Base-by-base conservation (phyloP, 2,113 vertebrate genomes). In the Urocynchramus pylzowi region DNA sequence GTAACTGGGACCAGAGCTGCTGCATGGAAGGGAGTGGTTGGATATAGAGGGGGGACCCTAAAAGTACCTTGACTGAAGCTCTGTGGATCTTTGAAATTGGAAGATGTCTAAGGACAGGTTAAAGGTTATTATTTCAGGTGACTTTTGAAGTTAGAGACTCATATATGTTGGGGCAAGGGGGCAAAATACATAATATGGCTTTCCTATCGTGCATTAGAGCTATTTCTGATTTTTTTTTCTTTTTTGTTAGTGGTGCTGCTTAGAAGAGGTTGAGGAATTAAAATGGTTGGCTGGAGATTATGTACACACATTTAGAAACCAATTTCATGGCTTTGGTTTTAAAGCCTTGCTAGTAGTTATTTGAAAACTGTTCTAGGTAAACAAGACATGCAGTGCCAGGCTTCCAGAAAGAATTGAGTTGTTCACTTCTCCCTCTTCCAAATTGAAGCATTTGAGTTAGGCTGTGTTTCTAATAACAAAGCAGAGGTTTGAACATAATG, bases 381-480 rank as follows among this genome's bases (percentile, higher is more conserved):
- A 88, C 76, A 88, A 60, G 76, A 6, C 33, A 4, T 5, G 6
- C 57, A 57, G 63, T 50, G 39, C 54, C 75, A 73, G 56, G 33
- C 54, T 74, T 91, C 39, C 74, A 63, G 74, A 65, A 68, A 42
- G 50, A 75, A 64, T 7, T 41, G 52, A 37, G 53, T 42, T 92
- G 77, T 84, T 95, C 31, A 12, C 26, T 96, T 97, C 47, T 95
- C n/a, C 75, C 50, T 60, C 33, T 95, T 94, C 47, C 88, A 84
- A 93, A 77, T 6, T 2, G 85, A 84, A 93, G 90, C 45, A 21
- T 92, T 96, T 13, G 45, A 61, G 35, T 79, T 54, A 71, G 87
- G 63, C 33, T 67, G 52, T 84, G 16, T 81, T 96, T 96, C 84
- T 73, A 95, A 78, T 96, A 96, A 93, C 59, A 53, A 90, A 93